phyloP scores from a whole-genome alignment of 2,888 invertebrate species.

The Myopa tessellatipennis region DNA sequence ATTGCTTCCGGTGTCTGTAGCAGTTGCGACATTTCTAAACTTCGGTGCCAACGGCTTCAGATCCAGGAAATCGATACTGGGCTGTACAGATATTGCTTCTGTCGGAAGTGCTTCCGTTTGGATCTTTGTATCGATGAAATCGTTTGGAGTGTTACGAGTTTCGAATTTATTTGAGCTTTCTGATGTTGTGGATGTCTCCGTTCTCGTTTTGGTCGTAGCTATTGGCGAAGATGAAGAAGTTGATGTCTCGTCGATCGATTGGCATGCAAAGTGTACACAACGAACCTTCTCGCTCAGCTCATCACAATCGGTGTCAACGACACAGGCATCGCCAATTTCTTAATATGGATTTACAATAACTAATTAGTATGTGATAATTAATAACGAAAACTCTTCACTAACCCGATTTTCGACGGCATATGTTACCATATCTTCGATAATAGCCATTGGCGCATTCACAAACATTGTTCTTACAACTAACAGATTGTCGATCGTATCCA shows the following conservation, averaged over 20 bases:
- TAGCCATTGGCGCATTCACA: constrained; percentile 67
- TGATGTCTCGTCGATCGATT: constrained; percentile 51
- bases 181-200: constrained; percentile 40
- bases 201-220: constrained; percentile 46
- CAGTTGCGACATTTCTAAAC: constrained; percentile 56
- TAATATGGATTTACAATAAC: background rate
- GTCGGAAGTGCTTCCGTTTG: constrained; percentile 18
- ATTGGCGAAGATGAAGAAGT: constrained; percentile 40
- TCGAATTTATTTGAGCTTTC: constrained; percentile 45
- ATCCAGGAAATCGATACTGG: constrained; percentile 62
- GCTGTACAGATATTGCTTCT: constrained; percentile 63
- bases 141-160: constrained; percentile 47
- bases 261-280: constrained; percentile 59
- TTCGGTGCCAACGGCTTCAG: constrained; percentile 55
- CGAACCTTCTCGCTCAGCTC: constrained; percentile 58
- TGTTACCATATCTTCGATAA: constrained; percentile 67
- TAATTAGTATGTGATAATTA: background rate
- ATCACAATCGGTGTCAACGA: constrained; percentile 65
- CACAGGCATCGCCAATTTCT: constrained; percentile 65
- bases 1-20: constrained; percentile 56
- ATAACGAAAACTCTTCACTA: constrained; percentile 30
- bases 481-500: constrained; percentile 67
- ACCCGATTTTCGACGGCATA: constrained; percentile 68
- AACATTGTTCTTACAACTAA: constrained; percentile 62
- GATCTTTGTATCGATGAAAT: constrained; percentile 46